Conservation (phyloP, 2,888 invertebrate genomes). For the Leptopilina myrica region DNA sequence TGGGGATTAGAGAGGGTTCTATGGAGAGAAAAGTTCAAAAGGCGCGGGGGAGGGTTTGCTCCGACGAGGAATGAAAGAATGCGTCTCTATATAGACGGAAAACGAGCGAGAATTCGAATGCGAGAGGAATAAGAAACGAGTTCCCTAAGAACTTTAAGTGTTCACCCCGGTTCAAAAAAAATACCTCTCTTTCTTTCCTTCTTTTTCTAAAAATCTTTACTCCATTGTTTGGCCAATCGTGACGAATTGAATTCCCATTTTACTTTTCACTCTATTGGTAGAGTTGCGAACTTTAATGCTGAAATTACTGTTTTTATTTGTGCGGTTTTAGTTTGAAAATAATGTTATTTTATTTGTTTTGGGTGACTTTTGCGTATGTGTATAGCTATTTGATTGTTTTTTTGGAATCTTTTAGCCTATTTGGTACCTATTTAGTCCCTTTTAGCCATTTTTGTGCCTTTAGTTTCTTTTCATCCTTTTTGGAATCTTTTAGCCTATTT, state of each 20-base stretch:
- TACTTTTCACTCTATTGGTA: neutral
- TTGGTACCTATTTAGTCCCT: too few species aligned
- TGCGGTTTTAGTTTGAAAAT: neutral
- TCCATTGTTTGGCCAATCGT: constrained; percentile 34
- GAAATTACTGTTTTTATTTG: too few species aligned
- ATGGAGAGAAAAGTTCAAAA: constrained; percentile 52
- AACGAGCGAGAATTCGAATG: constrained; percentile 44
- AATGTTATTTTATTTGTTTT: too few species aligned
- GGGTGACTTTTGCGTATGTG: too few species aligned
- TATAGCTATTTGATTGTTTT: too few species aligned
- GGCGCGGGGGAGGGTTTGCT: constrained; percentile 60
- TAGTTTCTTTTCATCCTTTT: too few species aligned
- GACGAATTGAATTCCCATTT: constrained; percentile 35
- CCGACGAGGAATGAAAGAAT: constrained; percentile 32
- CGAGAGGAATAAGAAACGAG: constrained; percentile 58
- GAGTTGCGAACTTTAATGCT: too few species aligned
- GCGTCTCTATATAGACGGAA: too few species aligned
- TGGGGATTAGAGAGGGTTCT: constrained; percentile 44
- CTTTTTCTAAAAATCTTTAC: neutral
- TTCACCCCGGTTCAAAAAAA: constrained; percentile 32
- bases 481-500: too few species aligned
- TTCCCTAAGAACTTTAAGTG: constrained; percentile 23
- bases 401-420: too few species aligned
- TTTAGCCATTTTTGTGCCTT: too few species aligned
- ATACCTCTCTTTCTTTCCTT: neutral